phyloP scores from a whole-genome alignment of 2,113 vertebrate genomes.

The Podarcis raffonei region DNA sequence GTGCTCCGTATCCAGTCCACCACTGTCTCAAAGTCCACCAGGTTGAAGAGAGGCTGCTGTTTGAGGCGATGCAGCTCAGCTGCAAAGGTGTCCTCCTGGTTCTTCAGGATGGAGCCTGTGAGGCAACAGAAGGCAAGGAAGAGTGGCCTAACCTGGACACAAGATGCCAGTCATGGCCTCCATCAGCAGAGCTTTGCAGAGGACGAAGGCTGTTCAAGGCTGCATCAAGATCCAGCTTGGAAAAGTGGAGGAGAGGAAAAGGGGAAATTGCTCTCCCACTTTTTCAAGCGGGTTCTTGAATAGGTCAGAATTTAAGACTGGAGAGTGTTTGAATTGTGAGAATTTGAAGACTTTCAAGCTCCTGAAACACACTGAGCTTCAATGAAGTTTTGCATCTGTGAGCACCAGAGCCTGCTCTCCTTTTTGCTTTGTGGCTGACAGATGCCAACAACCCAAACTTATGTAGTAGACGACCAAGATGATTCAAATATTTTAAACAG shows the following conservation, averaged over 20 bases:
- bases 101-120: constrained; percentile 93
- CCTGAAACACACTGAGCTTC: no score
- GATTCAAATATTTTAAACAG: not conserved
- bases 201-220: not conserved
- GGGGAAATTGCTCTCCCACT: no score
- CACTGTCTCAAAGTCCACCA: constrained; percentile 94
- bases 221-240: not conserved
- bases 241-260: no score
- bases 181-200: not conserved
- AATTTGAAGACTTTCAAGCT: no score
- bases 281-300: no score
- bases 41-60: constrained; percentile 91
- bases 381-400: no score
- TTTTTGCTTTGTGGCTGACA: no score
- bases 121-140: not conserved
- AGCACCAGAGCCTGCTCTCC: no score
- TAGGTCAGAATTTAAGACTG: no score
- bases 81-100: constrained; percentile 94
- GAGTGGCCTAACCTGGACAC: not conserved
- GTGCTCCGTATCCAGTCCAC: constrained; percentile 94
- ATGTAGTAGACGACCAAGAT: not conserved
- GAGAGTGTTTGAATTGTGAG: no score
- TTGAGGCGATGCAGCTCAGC: constrained; percentile 93
- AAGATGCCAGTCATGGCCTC: no score
- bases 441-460: no score